A percentile compares a stretch with the other conserved stretches of the same genome.
These are phyloP conservation scores for Corapipo altera DNA, from an alignment of 2,113 vertebrate genomes.

Conservation along the genomic window DNA sequence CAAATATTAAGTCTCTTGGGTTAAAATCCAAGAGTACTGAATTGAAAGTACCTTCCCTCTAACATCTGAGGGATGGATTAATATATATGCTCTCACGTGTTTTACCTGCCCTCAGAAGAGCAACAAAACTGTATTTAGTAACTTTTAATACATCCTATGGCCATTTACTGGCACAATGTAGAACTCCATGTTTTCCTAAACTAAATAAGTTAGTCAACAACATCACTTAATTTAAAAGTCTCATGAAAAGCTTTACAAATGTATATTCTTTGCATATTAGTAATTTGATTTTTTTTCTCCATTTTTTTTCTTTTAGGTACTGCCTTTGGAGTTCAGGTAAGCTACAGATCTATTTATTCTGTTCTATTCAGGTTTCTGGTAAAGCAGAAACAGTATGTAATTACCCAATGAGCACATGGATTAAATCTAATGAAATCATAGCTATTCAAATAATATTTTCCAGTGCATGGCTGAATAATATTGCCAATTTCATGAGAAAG, in stretches of 20 bases:
- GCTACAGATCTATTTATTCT: neutral
- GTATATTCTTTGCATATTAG: neutral
- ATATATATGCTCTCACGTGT: neutral
- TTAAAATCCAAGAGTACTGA: neutral
- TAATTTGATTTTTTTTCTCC: neutral
- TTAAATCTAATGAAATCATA: conserved; percentile 4
- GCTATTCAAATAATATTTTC: conserved; percentile 12
- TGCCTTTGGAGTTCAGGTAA: conserved; percentile 48
- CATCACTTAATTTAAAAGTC: neutral
- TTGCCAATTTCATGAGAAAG: neutral
- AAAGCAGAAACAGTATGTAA: neutral
- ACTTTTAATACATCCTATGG: neutral
- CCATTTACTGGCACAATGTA: neutral
- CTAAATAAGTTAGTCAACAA: neutral
- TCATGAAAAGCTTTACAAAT: neutral
- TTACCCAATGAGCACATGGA: neutral
- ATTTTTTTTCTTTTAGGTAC: neutral
- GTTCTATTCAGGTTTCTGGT: neutral
- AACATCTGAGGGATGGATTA: neutral
- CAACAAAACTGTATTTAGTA: neutral
- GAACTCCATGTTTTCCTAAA: neutral
- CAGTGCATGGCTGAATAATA: neutral
- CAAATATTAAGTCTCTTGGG: neutral
- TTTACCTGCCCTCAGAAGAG: neutral
- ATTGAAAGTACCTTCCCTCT: neutral